Evolutionary conservation across 1,140 invertebrate species (phyloP).

Genomic region (Drosophila funebris): DNA sequence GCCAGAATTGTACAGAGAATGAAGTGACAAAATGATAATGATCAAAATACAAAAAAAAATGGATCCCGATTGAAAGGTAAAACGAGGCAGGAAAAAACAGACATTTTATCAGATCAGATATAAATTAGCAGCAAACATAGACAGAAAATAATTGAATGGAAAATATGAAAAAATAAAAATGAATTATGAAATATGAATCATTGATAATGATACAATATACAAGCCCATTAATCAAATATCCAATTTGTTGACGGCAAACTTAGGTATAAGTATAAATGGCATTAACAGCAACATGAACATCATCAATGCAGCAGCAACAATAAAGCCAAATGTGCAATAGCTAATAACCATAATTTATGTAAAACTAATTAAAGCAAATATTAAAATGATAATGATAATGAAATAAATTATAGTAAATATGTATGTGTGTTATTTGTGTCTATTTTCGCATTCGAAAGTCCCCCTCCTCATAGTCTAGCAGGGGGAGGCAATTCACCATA

Average conservation of each 20-base stretch:
- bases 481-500: neutral
- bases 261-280: conserved; percentile 37
- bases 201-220: neutral
- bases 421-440: conserved; percentile 76
- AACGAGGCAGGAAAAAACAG: neutral
- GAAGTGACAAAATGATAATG: conserved; percentile 4
- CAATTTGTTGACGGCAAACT: conserved; percentile 27
- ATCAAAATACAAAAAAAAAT: neutral
- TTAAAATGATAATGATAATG: conserved; percentile 33
- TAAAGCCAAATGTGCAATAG: conserved; percentile 51
- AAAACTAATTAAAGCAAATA: conserved; percentile 58
- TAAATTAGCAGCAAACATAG: conserved; percentile 6
- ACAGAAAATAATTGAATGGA: neutral
- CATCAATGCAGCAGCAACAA: conserved; percentile 27
- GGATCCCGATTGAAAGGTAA: neutral
- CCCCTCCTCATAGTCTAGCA: conserved; percentile 2
- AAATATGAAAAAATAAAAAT: neutral
- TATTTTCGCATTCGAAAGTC: conserved; percentile 53
- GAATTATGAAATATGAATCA: too few species aligned
- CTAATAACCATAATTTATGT: conserved; percentile 53
- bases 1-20: conserved; percentile 60
- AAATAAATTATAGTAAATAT: conserved; percentile 31
- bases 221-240: conserved; percentile 19
- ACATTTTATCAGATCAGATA: conserved; percentile 20
- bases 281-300: conserved; percentile 21